Evolutionary conservation across 1,140 invertebrate genomes (phyloP).

Genomic region (Drosophila miranda): DNA sequence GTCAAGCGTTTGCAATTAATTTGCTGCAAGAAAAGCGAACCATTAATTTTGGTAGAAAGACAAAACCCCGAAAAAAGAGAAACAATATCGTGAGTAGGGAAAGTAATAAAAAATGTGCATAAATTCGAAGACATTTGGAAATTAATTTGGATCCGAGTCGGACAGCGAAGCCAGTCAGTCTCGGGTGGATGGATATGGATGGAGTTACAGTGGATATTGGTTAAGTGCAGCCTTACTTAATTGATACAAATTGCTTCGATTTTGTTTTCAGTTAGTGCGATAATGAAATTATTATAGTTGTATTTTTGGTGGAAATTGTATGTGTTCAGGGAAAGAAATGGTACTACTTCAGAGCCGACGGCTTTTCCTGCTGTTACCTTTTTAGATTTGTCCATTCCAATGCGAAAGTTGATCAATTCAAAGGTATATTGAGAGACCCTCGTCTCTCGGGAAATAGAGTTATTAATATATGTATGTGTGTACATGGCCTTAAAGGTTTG

Average conservation of each 20-base stretch:
- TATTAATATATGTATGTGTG: no score
- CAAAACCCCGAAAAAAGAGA: conserved; percentile 6
- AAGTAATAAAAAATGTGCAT: conserved; percentile 43
- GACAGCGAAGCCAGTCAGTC: conserved; percentile 9
- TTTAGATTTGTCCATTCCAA: no score
- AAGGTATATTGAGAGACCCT: no score
- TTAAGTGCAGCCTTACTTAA: conserved; percentile 14
- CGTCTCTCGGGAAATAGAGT: no score
- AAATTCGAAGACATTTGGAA: conserved; percentile 55
- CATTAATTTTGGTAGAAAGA: conserved; percentile 66
- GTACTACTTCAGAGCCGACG: neutral
- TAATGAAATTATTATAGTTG: conserved; percentile 4
- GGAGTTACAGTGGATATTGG: neutral
- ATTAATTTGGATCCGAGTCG: conserved; percentile 42
- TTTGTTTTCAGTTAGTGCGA: conserved; percentile 5
- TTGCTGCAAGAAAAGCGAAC: conserved; percentile 75
- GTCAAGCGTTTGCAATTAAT: conserved; percentile 78
- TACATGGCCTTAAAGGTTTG: no score
- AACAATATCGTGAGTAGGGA: conserved; percentile 20
- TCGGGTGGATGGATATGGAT: conserved; percentile 11
- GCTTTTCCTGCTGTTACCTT: neutral
- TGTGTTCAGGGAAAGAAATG: neutral
- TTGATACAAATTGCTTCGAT: conserved; percentile 25
- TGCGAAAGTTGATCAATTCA: no score
- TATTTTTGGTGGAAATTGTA: neutral